Percentiles rank a stretch among this genome's conserved stretches.
These are phyloP conservation scores for Donacobius atricapilla DNA, from an alignment of 2,113 vertebrate genomes.

Conservation along the genomic window DNA sequence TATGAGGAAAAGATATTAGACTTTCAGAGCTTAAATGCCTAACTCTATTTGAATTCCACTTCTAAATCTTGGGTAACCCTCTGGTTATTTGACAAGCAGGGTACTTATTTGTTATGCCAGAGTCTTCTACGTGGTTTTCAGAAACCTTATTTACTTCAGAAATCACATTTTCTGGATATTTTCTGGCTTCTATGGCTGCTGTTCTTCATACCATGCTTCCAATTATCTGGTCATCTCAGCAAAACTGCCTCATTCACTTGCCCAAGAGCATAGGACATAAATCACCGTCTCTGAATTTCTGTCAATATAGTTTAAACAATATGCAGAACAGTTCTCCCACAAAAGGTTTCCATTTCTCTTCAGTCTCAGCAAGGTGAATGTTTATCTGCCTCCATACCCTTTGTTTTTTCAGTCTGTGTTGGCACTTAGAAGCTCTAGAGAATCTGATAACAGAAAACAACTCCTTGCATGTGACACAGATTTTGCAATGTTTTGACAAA, in stretches of 20 bases:
- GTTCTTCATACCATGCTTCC: not conserved
- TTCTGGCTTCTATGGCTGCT: not conserved
- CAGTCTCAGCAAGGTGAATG: not conserved
- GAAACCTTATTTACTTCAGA: not conserved
- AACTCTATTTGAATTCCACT: conserved; percentile 13
- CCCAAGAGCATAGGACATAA: not conserved
- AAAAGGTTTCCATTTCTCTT: not conserved
- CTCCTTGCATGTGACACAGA: not conserved
- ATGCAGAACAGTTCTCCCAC: not conserved
- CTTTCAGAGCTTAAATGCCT: conserved; percentile 6
- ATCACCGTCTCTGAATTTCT: not conserved
- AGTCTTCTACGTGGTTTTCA: not conserved
- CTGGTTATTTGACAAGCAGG: not conserved
- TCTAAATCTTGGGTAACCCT: conserved; percentile 14
- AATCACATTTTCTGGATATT: not conserved
- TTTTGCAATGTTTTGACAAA: not conserved
- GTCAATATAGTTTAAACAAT: not conserved
- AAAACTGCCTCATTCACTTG: not conserved
- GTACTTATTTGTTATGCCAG: not conserved
- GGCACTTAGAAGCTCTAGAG: not conserved
- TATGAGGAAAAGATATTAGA: not conserved
- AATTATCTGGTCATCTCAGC: not conserved
- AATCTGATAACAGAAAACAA: not conserved
- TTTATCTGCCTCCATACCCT: not conserved
- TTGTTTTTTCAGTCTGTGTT: not conserved